A percentile compares a stretch with the other conserved stretches of the same genome.
phyloP scores from a whole-genome alignment of 2,888 invertebrate species.

The Cactoblastis cactorum region DNA sequence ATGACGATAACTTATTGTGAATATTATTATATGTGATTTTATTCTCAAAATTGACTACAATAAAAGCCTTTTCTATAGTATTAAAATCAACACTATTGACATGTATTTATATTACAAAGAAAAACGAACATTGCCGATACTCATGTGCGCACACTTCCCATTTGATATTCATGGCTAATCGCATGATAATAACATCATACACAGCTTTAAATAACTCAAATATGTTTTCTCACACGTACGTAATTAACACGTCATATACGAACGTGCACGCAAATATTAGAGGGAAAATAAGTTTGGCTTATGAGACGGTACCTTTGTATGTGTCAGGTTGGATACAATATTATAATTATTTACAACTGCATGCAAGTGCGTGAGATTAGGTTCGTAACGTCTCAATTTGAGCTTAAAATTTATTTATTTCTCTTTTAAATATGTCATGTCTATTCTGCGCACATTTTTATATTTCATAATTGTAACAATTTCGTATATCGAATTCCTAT shows the following conservation, averaged over 20 bases:
- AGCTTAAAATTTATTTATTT: neutral
- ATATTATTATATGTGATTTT: neutral
- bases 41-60: neutral
- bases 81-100: no score
- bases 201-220: no score
- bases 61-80: no score
- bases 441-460: neutral
- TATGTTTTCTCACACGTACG: no score
- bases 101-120: no score
- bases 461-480: neutral
- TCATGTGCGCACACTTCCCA: neutral
- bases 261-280: no score
- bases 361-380: neutral
- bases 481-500: slow-evolving; percentile 5
- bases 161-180: neutral
- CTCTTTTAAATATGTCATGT: neutral
- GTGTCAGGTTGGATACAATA: neutral
- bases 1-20: neutral
- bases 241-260: no score
- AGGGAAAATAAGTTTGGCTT: neutral
- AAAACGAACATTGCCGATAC: neutral
- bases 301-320: neutral
- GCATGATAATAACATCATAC: neutral
- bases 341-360: neutral
- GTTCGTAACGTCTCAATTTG: neutral